Conservation (phyloP, 2,113 vertebrate genomes). For the Ctenomys sociabilis region DNA sequence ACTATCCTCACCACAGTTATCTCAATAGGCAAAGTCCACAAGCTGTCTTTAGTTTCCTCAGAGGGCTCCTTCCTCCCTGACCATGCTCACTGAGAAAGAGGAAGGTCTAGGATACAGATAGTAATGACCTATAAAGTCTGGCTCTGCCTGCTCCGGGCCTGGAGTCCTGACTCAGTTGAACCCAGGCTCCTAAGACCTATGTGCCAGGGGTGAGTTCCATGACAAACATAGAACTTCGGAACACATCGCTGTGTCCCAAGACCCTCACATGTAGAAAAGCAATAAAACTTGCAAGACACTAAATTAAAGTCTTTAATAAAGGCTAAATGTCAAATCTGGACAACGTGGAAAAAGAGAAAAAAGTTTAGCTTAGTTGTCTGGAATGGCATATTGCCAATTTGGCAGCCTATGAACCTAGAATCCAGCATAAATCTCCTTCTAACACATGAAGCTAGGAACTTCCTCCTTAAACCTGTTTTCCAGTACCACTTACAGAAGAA, state of each 20-base stretch:
- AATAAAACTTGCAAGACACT: background rate
- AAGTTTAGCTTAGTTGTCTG: constrained; percentile 47
- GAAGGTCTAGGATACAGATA: constrained; percentile 52
- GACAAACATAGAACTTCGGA: constrained; percentile 50
- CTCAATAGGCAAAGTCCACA: constrained; percentile 75
- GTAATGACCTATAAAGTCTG: background rate
- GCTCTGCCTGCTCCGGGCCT: constrained; percentile 24
- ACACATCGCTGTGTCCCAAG: background rate
- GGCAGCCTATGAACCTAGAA: constrained; percentile 45
- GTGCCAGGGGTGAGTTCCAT: constrained; percentile 63
- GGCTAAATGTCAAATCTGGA: constrained; percentile 53
- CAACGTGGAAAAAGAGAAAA: background rate
- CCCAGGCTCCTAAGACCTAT: constrained; percentile 26
- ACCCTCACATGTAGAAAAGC: background rate
- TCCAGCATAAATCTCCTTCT: constrained; percentile 35
- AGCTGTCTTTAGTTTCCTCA: constrained; percentile 66
- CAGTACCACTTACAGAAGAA: constrained; percentile 4
- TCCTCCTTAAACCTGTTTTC: constrained; percentile 56
- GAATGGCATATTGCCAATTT: constrained; percentile 28
- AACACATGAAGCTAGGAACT: constrained; percentile 21
- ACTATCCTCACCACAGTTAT: background rate
- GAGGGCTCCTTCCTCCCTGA: constrained; percentile 43
- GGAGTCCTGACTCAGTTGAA: constrained; percentile 67
- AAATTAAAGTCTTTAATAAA: constrained; percentile 43
- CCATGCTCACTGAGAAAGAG: constrained; percentile 46